Percentiles rank a stretch among this genome's conserved stretches.
phyloP scores from a whole-genome alignment of 2,888 invertebrate species.

The Neoaliturus tenellus region DNA sequence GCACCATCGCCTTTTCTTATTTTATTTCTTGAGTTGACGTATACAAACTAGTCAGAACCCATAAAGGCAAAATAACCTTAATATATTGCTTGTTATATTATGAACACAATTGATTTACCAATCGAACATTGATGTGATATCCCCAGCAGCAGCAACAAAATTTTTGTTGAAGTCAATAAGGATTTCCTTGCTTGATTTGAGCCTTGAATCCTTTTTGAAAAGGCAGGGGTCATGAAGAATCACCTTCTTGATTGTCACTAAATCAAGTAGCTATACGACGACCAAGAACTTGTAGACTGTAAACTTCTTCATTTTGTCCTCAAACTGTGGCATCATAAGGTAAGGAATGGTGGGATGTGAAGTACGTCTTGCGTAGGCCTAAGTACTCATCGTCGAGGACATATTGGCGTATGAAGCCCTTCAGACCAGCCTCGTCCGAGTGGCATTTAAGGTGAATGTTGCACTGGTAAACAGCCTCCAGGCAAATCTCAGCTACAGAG shows the following conservation, averaged over 20 bases:
- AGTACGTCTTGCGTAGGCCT: slow-evolving; percentile 79
- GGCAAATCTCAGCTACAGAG: slow-evolving; percentile 90
- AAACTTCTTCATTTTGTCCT: slow-evolving; percentile 82
- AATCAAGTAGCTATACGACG: slow-evolving; percentile 90
- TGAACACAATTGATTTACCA: no score
- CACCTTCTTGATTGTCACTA: slow-evolving; percentile 86
- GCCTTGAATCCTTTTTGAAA: slow-evolving; percentile 83
- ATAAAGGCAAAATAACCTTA: no score
- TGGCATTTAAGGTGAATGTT: slow-evolving; percentile 85
- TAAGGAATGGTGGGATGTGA: slow-evolving; percentile 80
- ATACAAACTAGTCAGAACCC: no score
- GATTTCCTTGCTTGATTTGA: slow-evolving; percentile 87
- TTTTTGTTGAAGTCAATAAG: slow-evolving; percentile 87
- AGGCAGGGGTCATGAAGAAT: slow-evolving; percentile 94
- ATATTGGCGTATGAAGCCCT: slow-evolving; percentile 84
- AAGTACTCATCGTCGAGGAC: slow-evolving; percentile 86
- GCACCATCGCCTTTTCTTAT: no score
- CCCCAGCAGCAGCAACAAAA: slow-evolving; percentile 87
- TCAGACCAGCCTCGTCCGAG: slow-evolving; percentile 86
- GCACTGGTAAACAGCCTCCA: slow-evolving; percentile 90
- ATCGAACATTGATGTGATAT: no score
- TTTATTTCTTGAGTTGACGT: no score
- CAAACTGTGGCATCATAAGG: slow-evolving; percentile 78
- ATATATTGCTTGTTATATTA: no score
- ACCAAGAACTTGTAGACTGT: slow-evolving; percentile 90